phyloP scores from a whole-genome alignment of 2,113 vertebrate species.

The Nestor notabilis region DNA sequence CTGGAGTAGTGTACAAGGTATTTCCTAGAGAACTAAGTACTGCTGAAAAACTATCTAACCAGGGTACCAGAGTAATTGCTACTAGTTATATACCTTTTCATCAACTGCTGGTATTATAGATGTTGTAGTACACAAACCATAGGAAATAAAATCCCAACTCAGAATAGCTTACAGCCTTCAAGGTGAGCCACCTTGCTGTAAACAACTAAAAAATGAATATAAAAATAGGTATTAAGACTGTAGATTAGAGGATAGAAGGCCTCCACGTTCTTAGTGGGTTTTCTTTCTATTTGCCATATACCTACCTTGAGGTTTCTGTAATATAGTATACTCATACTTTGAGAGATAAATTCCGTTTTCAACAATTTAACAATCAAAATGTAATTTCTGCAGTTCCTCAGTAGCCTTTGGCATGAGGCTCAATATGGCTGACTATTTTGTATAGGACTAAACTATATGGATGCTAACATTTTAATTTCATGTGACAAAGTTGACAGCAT shows the following conservation, averaged over 20 bases:
- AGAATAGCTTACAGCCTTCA: not conserved
- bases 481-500: not conserved
- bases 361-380: not conserved
- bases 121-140: not conserved
- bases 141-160: not conserved
- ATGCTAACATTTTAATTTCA: not conserved
- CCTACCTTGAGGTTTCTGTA: not conserved
- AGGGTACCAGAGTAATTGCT: not conserved
- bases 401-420: not conserved
- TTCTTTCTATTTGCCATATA: not conserved
- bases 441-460: not conserved
- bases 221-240: not conserved
- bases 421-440: not conserved
- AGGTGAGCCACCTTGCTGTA: not conserved
- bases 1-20: not conserved
- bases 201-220: not conserved
- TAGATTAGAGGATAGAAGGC: not conserved
- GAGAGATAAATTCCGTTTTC: not conserved
- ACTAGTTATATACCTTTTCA: not conserved
- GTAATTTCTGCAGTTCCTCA: not conserved
- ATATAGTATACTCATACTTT: not conserved
- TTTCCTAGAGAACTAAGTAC: not conserved
- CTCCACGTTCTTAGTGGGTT: fast-evolving
- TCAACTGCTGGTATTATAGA: not conserved
- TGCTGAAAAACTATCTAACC: not conserved